phyloP scores from a whole-genome alignment of 2,113 vertebrate species.

The Regulus satrapa region DNA sequence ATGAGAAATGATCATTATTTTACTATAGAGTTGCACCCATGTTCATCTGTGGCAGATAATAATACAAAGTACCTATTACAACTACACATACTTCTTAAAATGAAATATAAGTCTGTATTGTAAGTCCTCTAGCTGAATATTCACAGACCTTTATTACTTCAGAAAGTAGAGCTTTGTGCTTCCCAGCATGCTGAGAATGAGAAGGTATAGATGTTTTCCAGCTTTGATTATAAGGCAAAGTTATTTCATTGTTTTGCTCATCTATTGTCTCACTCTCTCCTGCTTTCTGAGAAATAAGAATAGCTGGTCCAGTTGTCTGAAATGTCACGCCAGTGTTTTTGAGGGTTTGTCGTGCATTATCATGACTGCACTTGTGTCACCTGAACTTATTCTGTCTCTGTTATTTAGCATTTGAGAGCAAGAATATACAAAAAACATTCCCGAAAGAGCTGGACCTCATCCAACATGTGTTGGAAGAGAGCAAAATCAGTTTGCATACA shows the following conservation, averaged over 20 bases:
- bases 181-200: background rate
- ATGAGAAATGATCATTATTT: background rate
- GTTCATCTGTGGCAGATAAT: background rate
- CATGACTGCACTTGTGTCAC: background rate
- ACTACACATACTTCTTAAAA: background rate
- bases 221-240: background rate
- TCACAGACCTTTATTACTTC: background rate
- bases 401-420: background rate
- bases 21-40: background rate
- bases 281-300: background rate
- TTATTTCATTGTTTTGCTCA: background rate
- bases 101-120: background rate
- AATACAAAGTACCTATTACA: background rate
- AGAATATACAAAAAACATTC: background rate
- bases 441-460: background rate
- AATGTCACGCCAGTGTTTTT: background rate
- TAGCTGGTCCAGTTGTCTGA: background rate
- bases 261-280: background rate
- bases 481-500: background rate
- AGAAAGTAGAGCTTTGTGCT: background rate
- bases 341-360: background rate
- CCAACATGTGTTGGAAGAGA: background rate
- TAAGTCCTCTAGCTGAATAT: background rate
- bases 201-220: background rate
- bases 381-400: background rate